A percentile compares a stretch with the other conserved stretches of the same genome.
Evolutionary conservation across 2,888 invertebrate genomes (phyloP).

Genomic region (Polietes domitor): DNA sequence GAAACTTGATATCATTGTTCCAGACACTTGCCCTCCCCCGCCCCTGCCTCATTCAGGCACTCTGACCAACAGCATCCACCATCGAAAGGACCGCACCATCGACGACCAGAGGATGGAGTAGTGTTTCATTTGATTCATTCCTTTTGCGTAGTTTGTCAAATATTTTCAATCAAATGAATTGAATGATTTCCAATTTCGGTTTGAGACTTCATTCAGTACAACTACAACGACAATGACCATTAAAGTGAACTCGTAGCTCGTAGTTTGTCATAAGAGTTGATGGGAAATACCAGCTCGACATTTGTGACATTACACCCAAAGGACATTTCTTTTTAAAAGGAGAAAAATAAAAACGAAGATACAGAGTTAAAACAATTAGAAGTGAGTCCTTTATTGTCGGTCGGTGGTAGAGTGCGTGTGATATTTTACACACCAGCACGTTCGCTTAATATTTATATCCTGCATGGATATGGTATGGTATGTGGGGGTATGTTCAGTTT

Average conservation of each 20-base stretch:
- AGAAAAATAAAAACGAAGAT: not conserved
- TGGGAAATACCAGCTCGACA: not conserved
- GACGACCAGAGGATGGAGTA: not conserved
- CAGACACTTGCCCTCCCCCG: not conserved
- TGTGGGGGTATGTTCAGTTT: too few species aligned
- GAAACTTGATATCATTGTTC: constrained; percentile 12
- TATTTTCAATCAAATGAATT: constrained; percentile 28
- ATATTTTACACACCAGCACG: too few species aligned
- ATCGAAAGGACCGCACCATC: not conserved
- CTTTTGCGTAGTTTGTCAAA: constrained; percentile 8
- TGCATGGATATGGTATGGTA: too few species aligned
- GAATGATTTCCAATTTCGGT: constrained; percentile 17
- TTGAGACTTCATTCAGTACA: not conserved
- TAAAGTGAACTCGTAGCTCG: not conserved
- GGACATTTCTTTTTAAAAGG: not conserved
- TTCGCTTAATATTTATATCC: too few species aligned
- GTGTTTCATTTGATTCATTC: not conserved
- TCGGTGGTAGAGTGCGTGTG: too few species aligned
- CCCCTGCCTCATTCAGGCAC: not conserved
- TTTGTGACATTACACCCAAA: constrained; percentile 26
- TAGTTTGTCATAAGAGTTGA: constrained; percentile 23
- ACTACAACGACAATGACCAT: not conserved
- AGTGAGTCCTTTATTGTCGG: not conserved
- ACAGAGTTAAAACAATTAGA: not conserved
- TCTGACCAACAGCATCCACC: not conserved